phyloP scores from a whole-genome alignment of 2,113 vertebrate genomes.

The Thamnophis sirtalis region DNA sequence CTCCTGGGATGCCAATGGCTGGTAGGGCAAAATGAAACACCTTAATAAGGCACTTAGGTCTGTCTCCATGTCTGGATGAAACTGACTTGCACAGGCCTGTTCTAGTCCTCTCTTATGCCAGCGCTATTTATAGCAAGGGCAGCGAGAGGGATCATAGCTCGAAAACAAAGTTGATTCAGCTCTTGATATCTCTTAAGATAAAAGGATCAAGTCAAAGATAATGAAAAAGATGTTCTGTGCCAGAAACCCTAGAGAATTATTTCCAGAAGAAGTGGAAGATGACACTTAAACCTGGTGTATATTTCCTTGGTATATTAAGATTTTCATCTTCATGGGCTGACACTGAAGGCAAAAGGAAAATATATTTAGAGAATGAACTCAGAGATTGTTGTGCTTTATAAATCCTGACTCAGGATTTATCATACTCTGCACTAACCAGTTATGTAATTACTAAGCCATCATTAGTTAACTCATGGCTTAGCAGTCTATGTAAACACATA shows the following conservation, averaged over 20 bases:
- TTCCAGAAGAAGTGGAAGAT: not conserved
- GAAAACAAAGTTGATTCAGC: too few relatives aligned
- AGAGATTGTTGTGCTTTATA: not conserved
- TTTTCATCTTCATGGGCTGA: not conserved
- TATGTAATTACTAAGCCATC: not conserved
- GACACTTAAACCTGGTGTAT: not conserved
- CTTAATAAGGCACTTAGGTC: not conserved
- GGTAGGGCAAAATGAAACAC: not conserved
- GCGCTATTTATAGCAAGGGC: not conserved
- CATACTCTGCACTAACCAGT: not conserved
- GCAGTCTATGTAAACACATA: not conserved
- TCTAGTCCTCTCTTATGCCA: not conserved
- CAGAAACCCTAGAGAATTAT: not conserved
- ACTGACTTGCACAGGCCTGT: not conserved
- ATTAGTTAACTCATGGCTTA: not conserved
- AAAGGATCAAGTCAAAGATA: not conserved
- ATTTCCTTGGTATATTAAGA: not conserved
- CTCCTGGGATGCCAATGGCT: not conserved
- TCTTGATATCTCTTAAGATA: not conserved
- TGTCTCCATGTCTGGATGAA: not conserved
- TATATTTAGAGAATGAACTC: slow-evolving; percentile 28
- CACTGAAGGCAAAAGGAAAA: not conserved
- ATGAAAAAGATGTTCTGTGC: not conserved
- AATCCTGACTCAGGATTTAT: not conserved
- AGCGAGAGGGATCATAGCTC: not conserved